Conservation (phyloP, 2,113 vertebrate species). For the Ochotona princeps region DNA sequence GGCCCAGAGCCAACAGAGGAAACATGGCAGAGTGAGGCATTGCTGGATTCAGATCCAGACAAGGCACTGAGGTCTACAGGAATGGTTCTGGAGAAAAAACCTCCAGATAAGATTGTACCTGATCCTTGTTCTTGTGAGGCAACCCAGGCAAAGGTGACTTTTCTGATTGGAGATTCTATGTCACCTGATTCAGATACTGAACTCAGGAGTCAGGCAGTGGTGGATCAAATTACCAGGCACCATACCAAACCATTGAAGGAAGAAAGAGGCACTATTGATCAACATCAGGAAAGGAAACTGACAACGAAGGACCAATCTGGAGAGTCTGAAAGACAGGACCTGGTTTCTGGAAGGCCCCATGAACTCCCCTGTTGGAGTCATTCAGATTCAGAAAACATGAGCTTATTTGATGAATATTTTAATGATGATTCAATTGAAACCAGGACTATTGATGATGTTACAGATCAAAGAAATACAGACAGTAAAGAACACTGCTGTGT, state of each 20-base stretch:
- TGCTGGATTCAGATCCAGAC: slow-evolving; percentile 71
- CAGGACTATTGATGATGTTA: slow-evolving; percentile 92
- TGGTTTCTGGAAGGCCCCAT: slow-evolving; percentile 85
- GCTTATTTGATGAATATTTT: slow-evolving; percentile 94
- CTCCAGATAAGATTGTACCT: slow-evolving; percentile 91
- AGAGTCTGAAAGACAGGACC: slow-evolving; percentile 83
- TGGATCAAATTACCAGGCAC: slow-evolving; percentile 90
- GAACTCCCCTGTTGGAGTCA: slow-evolving; percentile 89
- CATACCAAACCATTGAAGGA: slow-evolving; percentile 87
- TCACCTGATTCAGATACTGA: slow-evolving; percentile 98
- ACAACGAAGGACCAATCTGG: slow-evolving; percentile 91
- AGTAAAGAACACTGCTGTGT: slow-evolving; percentile 82
- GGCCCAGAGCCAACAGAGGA: slow-evolving; percentile 72
- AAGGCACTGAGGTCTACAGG: slow-evolving; percentile 81
- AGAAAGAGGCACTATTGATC: slow-evolving; percentile 80
- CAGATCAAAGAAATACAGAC: slow-evolving; percentile 81
- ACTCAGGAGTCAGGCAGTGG: slow-evolving; percentile 89
- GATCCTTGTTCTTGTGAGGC: slow-evolving; percentile 78
- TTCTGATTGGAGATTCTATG: slow-evolving; percentile 98
- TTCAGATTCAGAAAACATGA: slow-evolving; percentile 86
- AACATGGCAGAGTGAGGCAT: slow-evolving; percentile 73
- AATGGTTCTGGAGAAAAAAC: slow-evolving; percentile 92
- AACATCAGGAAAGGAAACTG: slow-evolving; percentile 84
- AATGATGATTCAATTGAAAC: slow-evolving; percentile 91
- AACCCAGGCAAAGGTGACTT: slow-evolving; percentile 93